A percentile compares a stretch with the other conserved stretches of the same genome.
phyloP scores from a whole-genome alignment of 1,140 invertebrate species.

The Notospermus geniculatus region DNA sequence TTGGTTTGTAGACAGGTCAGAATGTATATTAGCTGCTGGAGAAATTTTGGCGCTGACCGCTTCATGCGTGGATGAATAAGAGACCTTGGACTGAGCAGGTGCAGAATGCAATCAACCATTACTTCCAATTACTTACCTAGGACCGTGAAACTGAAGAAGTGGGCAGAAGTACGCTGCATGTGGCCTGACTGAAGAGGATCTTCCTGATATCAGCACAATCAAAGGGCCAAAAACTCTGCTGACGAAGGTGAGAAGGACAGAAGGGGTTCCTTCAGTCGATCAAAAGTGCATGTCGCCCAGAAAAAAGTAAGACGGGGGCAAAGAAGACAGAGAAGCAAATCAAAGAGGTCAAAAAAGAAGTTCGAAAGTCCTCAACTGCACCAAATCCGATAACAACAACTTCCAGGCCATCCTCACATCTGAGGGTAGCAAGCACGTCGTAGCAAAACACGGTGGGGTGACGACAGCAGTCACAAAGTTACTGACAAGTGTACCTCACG shows the following conservation, averaged over 20 bases:
- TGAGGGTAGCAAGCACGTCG: slow-evolving; percentile 21
- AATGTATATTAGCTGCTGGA: no score
- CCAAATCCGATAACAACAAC: slow-evolving; percentile 16
- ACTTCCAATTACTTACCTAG: no score
- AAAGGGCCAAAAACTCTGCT: slow-evolving; percentile 12
- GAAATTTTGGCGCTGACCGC: no score
- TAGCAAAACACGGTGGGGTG: slow-evolving; percentile 11
- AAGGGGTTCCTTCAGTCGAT: slow-evolving; percentile 12
- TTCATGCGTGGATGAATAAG: no score
- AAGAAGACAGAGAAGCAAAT: slow-evolving; percentile 12
- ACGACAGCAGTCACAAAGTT: slow-evolving; percentile 11
- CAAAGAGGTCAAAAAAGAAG: slow-evolving; percentile 12
- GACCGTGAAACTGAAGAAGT: no score
- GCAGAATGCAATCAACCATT: no score
- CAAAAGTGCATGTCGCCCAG: not conserved
- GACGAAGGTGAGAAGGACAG: slow-evolving; percentile 11
- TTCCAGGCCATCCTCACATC: slow-evolving; percentile 20
- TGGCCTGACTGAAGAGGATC: slow-evolving; percentile 2
- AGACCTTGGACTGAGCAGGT: no score
- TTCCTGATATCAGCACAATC: slow-evolving; percentile 12
- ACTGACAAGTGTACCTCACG: not conserved
- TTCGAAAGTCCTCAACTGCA: slow-evolving; percentile 9
- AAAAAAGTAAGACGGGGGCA: slow-evolving; percentile 9
- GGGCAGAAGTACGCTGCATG: not conserved
- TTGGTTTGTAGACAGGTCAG: no score